phyloP scores from a whole-genome alignment of 2,113 vertebrate genomes.

The Actenoides hombroni region DNA sequence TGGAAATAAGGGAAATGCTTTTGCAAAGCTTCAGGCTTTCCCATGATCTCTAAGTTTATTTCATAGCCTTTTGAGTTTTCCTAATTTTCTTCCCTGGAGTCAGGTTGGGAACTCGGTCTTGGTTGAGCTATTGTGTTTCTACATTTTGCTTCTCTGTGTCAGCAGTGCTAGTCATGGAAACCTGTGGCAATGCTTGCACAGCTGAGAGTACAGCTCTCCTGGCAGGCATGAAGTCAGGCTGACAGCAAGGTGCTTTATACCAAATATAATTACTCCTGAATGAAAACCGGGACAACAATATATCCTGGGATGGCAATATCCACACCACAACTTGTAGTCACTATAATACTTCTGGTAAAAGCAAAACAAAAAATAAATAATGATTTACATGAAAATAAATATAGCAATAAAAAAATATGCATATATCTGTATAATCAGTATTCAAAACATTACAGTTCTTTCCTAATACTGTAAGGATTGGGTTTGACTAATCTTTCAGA shows the following conservation, averaged over 20 bases:
- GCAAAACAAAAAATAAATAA: not conserved
- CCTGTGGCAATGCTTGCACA: not conserved
- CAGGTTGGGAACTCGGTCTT: not conserved
- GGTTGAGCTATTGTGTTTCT: not conserved
- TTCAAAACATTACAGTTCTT: not conserved
- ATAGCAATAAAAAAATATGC: not conserved
- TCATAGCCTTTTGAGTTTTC: not conserved
- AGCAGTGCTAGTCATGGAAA: not conserved
- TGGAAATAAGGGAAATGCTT: not conserved
- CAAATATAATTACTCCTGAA: not conserved
- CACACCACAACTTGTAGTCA: not conserved
- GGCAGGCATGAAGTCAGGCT: not conserved
- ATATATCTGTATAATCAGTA: not conserved
- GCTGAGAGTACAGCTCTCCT: not conserved
- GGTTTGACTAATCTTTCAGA: not conserved
- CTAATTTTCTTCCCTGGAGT: not conserved
- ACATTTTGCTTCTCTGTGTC: not conserved
- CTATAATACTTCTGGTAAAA: not conserved
- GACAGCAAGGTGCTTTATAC: not conserved
- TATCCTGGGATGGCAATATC: not conserved
- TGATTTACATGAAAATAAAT: not conserved
- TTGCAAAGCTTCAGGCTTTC: not conserved
- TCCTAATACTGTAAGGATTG: not conserved
- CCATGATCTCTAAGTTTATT: not conserved
- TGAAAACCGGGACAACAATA: not conserved